Base-by-base conservation (phyloP, 2,113 vertebrate genomes). In the Scopus umbretta region DNA sequence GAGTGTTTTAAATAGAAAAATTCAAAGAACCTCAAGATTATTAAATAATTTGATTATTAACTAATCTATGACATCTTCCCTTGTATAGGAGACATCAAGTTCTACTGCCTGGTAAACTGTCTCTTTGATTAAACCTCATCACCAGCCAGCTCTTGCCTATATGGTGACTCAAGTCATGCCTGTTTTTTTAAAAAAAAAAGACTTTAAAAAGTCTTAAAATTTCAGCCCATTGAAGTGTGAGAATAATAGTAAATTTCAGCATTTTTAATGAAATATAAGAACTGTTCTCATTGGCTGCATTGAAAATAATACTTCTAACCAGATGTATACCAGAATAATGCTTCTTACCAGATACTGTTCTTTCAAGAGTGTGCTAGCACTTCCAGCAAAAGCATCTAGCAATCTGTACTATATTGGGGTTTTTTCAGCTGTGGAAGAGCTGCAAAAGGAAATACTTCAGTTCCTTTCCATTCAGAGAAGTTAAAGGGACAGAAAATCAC, bases 341-440 rank as follows among this genome's bases (percentile, higher is more conserved):
- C 4, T 34, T 53, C 58, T 40, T 29, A 40, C 5, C 34, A 79
- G 16, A 22, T 11, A 38, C 2, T 2, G 6, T 17, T 56, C 53
- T 50, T 76, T 34, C 16, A 40, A 23, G 32, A 22, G 14, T 40
- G 15, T 52, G 11, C 3, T 26, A 62, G 29, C 22, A 62, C 12
- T 49, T 20, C 26, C 38, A 73, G 38, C 4, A 80, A 52, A 56
- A 74, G 6, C 26, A n/a, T 61, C 49, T 38, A n/a, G 10, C 36
- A 36, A 30, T 10, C 10, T 30, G 11, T 16, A 7, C 7, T 47
- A 0, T 34, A 13, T 11, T 13, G 9, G 9, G 25, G 1, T 42
- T 29, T 52, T 87, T 76, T 49, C 16, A 16, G 11, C 23, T 26
- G 18, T 47, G 40, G 36, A 65, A 73, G 26, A 19, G 13, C 63